These are phyloP conservation scores for Natator depressus DNA, from an alignment of 2,113 vertebrate genomes.

Conservation along the genomic window DNA sequence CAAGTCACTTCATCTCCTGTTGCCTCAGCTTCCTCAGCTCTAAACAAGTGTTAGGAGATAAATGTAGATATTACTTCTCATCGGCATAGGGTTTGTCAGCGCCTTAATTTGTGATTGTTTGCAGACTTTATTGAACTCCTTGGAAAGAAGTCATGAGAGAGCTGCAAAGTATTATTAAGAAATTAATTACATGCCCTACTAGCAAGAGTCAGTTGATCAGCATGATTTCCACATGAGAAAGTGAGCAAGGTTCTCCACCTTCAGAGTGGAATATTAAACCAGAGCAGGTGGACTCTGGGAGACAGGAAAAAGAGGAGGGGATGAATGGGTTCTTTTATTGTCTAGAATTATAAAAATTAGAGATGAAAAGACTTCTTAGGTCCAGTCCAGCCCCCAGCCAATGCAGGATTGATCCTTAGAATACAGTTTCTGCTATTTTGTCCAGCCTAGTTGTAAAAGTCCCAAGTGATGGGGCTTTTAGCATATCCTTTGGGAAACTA, in stretches of 20 bases:
- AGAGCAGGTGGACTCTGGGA: neutral
- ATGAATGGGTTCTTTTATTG: neutral
- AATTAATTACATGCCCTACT: neutral
- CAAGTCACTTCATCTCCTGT: neutral
- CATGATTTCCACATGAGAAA: neutral
- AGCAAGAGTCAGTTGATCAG: neutral
- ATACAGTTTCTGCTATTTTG: neutral
- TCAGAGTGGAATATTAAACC: neutral
- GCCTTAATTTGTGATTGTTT: neutral
- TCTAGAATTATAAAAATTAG: neutral
- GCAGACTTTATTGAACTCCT: neutral
- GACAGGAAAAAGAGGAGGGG: neutral
- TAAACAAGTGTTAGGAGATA: neutral
- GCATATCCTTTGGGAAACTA: neutral
- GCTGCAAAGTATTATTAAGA: neutral
- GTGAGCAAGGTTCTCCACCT: neutral
- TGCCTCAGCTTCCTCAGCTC: neutral
- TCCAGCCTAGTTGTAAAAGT: neutral
- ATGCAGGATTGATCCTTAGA: neutral
- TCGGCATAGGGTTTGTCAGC: neutral
- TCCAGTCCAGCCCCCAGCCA: neutral
- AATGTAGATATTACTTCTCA: neutral
- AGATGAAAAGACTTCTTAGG: neutral
- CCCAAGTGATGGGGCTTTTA: neutral
- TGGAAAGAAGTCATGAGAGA: neutral